These are phyloP conservation scores for Drosophila ogumai DNA, from an alignment of 1,140 invertebrate genomes.

Conservation along the genomic window DNA sequence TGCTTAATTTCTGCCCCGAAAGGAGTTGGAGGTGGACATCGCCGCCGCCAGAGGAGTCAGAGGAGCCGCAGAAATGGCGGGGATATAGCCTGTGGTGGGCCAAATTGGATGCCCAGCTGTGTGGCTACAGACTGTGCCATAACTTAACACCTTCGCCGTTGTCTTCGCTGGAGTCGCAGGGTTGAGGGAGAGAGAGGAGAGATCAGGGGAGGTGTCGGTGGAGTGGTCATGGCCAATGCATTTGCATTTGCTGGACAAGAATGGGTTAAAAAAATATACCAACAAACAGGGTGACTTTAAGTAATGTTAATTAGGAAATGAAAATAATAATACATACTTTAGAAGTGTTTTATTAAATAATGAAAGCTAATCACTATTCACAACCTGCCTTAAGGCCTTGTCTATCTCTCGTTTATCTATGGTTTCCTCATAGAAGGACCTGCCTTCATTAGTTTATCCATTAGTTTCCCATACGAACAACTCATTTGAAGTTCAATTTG, in stretches of 20 bases:
- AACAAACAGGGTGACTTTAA: slow-evolving; percentile 32
- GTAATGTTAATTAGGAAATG: not conserved
- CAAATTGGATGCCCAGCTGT: slow-evolving; percentile 82
- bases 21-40: slow-evolving; percentile 27
- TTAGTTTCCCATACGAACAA: not conserved
- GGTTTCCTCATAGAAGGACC: not conserved
- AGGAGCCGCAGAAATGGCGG: slow-evolving; percentile 11
- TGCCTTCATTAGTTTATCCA: slow-evolving; percentile 7
- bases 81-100: slow-evolving; percentile 40
- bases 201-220: not conserved
- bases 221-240: slow-evolving; percentile 14
- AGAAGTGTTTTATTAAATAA: too few relatives aligned
- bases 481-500: slow-evolving; percentile 28
- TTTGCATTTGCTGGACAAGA: not conserved
- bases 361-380: not conserved
- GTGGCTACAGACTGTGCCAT: slow-evolving; percentile 73
- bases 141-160: slow-evolving; percentile 79
- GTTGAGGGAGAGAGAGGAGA: not conserved
- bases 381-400: not conserved
- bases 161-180: slow-evolving; percentile 51
- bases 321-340: not conserved
- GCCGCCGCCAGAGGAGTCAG: not conserved
- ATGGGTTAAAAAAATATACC: not conserved
- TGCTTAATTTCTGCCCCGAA: slow-evolving; percentile 65
- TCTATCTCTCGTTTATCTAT: not conserved